These are phyloP conservation scores for Amaurobius ferox DNA, from an alignment of 2,888 invertebrate species.

Conservation along the genomic window DNA sequence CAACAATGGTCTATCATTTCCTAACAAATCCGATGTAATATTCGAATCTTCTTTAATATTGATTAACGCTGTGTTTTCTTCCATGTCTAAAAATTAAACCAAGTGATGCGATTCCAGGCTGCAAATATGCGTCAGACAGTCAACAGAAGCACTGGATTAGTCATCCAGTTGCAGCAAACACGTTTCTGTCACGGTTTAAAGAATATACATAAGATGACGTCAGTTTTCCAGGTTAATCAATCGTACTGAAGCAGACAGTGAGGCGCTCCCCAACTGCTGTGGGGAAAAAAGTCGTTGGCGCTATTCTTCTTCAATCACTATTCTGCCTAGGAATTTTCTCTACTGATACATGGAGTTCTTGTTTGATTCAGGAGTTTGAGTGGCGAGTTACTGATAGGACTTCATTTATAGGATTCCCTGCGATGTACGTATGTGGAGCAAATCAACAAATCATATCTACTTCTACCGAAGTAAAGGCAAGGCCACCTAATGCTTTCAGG, in stretches of 20 bases:
- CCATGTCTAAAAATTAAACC: constrained; percentile 21
- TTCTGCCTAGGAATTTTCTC: neutral
- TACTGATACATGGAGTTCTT: no score
- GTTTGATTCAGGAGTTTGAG: no score
- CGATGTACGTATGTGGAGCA: no score
- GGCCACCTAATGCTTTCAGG: no score
- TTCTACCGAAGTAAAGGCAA: no score
- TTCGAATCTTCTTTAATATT: constrained; percentile 40
- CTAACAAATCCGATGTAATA: constrained; percentile 33
- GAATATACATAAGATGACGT: constrained; percentile 61
- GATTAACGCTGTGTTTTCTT: constrained; percentile 57
- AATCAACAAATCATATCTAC: no score
- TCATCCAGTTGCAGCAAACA: constrained; percentile 65
- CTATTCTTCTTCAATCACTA: constrained; percentile 35
- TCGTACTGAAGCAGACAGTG: constrained; percentile 34
- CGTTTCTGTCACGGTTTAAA: constrained; percentile 70
- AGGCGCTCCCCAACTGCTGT: constrained; percentile 36
- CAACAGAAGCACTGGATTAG: constrained; percentile 47
- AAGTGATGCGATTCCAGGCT: neutral
- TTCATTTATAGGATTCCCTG: no score
- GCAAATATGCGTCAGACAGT: constrained; percentile 18
- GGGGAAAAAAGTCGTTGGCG: constrained; percentile 28
- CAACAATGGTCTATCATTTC: constrained; percentile 54
- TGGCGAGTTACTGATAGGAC: no score
- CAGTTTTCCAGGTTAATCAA: constrained; percentile 61